Evolutionary conservation across 2,113 vertebrate genomes (phyloP), one percentile per base, ranked within the genome.

Genomic region (Dasyurus viverrinus): DNA sequence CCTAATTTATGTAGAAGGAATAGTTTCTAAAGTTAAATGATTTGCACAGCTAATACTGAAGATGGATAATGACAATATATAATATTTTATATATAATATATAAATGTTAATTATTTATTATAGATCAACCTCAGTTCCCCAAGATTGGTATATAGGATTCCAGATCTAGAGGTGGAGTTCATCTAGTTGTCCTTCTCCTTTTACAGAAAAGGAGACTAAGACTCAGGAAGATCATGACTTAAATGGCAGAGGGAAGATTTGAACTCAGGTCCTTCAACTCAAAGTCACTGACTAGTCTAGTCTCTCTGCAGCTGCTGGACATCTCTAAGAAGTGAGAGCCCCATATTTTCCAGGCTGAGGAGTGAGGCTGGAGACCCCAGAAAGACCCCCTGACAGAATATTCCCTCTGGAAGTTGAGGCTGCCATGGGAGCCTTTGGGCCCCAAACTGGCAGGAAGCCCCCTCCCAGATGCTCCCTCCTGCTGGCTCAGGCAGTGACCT

Each of bases 381-480:
- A 30, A 3, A 90, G 89, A 12, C 89, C 9, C 24, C 24, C 46
- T 22, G 1, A 10, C 0, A 48, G 25, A 52, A 84, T 19, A 52
- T 52, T 57, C 19, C 84, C 89, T 36, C 1, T 0, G 47, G 92
- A 46, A 89, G 46, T 36, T 57, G 53, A 54, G 60, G 53, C 12
- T 0, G 2, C 16, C n/a, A 84, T 3, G n/a, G 93, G 30, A 91
- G 52, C 10, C 54, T 6, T 0, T 3, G 2, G 5, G 48, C 36
- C 89, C 54, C 24, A 8, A 46, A 36, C 0, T 57, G 24, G 76
- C 89, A 92, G 92, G 91, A 92, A 54, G 50, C 26, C 76, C n/a
- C 53, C 54, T 94, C 91, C 53, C 93, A 48, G 60, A 46, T 89
- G 91, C 47, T 92, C n/a, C 93, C 60, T 53, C 60, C 60, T 53